These are phyloP conservation scores for Polydrusus tereticollis DNA, from an alignment of 2,888 invertebrate genomes.

Conservation along the genomic window DNA sequence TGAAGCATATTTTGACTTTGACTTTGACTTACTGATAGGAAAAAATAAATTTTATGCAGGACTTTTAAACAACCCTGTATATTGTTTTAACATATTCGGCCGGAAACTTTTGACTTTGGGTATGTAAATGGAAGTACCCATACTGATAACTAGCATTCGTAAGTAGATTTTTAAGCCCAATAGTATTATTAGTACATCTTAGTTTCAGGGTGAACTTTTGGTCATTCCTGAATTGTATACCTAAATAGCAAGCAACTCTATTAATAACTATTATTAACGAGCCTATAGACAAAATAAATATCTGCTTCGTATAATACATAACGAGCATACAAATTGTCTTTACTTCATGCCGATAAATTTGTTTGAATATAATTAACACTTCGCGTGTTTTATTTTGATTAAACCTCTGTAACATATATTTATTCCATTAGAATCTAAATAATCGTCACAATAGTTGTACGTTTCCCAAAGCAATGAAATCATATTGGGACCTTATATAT, in stretches of 20 bases:
- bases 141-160: no score
- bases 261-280: neutral
- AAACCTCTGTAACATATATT: neutral
- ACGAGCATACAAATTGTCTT: neutral
- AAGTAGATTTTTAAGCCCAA: no score
- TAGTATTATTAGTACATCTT: no score
- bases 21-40: no score
- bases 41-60: no score
- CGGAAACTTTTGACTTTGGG: no score
- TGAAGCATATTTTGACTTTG: no score
- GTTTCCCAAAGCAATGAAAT: neutral
- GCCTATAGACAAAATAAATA: neutral
- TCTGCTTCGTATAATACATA: neutral
- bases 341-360: neutral
- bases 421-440: neutral
- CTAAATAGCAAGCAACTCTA: neutral
- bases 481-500: neutral
- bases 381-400: neutral
- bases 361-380: constrained; percentile 2
- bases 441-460: neutral
- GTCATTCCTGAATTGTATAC: neutral
- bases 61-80: no score
- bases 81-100: no score
- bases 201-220: no score
- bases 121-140: no score